Percentiles rank a stretch among this genome's conserved stretches.
phyloP scores from a whole-genome alignment of 1,140 invertebrate genomes.

The Diorhabda elongata region DNA sequence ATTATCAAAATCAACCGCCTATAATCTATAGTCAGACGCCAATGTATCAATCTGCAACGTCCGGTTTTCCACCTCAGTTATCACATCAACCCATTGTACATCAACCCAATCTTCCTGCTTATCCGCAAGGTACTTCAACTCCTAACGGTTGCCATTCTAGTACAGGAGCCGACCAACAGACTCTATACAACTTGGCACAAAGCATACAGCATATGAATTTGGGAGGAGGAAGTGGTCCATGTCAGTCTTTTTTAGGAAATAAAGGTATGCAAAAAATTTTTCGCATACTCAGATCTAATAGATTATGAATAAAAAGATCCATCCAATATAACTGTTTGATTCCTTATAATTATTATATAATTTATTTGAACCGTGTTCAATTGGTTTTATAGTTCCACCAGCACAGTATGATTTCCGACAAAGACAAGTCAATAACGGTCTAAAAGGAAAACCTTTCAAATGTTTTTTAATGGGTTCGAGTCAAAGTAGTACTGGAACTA shows the following conservation, averaged over 20 bases:
- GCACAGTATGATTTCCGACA: constrained; percentile 13
- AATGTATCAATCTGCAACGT: constrained; percentile 16
- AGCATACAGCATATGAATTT: constrained; percentile 34
- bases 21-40: constrained; percentile 36
- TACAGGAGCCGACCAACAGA: constrained; percentile 12
- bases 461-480: constrained; percentile 31
- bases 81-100: constrained; percentile 12
- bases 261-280: not conserved
- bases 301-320: no score
- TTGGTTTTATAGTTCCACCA: not conserved
- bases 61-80: constrained; percentile 4
- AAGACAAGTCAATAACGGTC: constrained; percentile 8
- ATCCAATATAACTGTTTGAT: no score
- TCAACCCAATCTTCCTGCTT: constrained; percentile 23
- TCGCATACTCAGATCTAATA: no score
- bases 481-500: constrained; percentile 43
- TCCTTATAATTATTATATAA: no score
- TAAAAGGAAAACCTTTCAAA: constrained; percentile 13
- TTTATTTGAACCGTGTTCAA: no score
- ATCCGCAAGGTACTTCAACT: constrained; percentile 37
- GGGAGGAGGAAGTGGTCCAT: constrained; percentile 5
- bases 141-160: constrained; percentile 30
- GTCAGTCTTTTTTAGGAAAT: not conserved
- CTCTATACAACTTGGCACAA: constrained; percentile 35
- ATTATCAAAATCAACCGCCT: constrained; percentile 38